A percentile compares a stretch with the other conserved stretches of the same genome.
Conservation (phyloP, 2,113 vertebrate genomes). For the Crocuta crocuta region DNA sequence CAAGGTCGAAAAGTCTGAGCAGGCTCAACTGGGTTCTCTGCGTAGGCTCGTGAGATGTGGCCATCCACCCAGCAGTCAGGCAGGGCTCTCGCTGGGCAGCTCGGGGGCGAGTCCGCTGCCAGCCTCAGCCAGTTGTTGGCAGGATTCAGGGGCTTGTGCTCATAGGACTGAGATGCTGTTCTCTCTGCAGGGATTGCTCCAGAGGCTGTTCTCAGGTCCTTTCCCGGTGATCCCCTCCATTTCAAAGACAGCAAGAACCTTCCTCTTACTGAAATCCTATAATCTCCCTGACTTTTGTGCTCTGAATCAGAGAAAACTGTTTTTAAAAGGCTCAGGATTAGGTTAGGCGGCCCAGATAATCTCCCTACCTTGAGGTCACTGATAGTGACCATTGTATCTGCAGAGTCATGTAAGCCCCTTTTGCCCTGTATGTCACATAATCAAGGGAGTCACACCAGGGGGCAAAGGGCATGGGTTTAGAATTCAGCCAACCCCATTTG, state of each 20-base stretch:
- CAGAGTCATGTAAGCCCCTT: not conserved
- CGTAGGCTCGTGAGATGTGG: not conserved
- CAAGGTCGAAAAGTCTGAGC: not conserved
- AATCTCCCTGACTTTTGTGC: not conserved
- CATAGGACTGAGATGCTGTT: not conserved
- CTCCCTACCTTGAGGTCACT: not conserved
- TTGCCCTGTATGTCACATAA: not conserved
- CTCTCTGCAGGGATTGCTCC: not conserved
- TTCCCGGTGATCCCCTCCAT: rapidly evolving
- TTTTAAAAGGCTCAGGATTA: not conserved
- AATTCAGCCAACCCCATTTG: not conserved
- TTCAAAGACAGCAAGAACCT: not conserved
- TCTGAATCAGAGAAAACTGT: not conserved
- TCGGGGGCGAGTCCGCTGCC: not conserved
- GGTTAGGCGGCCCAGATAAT: not conserved
- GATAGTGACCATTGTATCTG: not conserved
- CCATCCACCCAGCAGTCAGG: rapidly evolving
- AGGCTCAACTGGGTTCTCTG: not conserved
- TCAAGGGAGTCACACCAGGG: not conserved
- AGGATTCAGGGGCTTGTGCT: not conserved
- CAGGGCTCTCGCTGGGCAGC: not conserved
- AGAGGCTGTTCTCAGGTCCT: not conserved
- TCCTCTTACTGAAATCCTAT: not conserved
- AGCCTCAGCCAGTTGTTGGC: not conserved
- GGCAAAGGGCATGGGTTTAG: not conserved